Conservation (phyloP, 2,888 invertebrate species). For the Thecocarcelia acutangulata region DNA sequence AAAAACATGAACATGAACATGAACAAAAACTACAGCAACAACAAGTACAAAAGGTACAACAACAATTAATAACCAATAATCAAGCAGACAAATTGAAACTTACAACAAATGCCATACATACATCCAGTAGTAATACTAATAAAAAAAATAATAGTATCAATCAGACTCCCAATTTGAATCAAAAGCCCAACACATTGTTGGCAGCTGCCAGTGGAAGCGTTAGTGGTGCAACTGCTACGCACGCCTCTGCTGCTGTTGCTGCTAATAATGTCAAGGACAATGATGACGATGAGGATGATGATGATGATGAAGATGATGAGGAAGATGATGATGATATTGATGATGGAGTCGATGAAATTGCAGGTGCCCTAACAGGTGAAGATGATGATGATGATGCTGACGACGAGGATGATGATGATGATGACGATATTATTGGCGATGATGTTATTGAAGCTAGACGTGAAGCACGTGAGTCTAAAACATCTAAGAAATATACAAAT, state of each 20-base stretch:
- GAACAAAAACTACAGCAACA: conserved; percentile 69
- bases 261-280: conserved; percentile 73
- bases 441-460: conserved; percentile 86
- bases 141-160: conserved; percentile 67
- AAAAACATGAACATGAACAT: conserved; percentile 61
- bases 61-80: conserved; percentile 62
- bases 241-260: conserved; percentile 65
- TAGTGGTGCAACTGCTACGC: not conserved
- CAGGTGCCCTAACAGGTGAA: conserved; percentile 85
- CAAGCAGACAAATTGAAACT: conserved; percentile 62
- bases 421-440: conserved; percentile 85
- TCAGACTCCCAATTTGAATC: conserved; percentile 55
- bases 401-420: conserved; percentile 85
- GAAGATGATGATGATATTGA: conserved; percentile 80
- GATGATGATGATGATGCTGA: conserved; percentile 85
- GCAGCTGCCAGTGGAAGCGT: conserved; percentile 27
- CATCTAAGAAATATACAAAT: conserved; percentile 74
- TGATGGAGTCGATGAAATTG: conserved; percentile 85
- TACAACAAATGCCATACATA: conserved; percentile 60
- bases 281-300: conserved; percentile 84
- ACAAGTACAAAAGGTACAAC: conserved; percentile 46
- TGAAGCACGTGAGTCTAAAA: conserved; percentile 91
- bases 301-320: conserved; percentile 85
- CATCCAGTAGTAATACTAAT: conserved; percentile 70
- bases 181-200: conserved; percentile 74